Evolutionary conservation across 1,140 invertebrate genomes (phyloP).

Genomic region (Drosophila lacteicornis): DNA sequence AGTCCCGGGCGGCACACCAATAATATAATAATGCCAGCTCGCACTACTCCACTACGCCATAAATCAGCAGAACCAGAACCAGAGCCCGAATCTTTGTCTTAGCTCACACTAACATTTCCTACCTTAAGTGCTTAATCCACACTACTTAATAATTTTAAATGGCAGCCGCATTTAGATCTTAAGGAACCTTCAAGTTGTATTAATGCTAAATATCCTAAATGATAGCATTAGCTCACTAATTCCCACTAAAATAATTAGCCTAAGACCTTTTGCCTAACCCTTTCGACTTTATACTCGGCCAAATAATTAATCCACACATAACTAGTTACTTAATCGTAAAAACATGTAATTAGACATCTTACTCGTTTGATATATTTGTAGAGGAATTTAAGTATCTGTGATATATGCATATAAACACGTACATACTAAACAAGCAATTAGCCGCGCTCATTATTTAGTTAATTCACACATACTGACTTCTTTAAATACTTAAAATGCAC

Average conservation of each 20-base stretch:
- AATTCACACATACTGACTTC: constrained; percentile 38
- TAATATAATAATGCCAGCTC: constrained; percentile 21
- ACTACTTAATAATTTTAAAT: constrained; percentile 47
- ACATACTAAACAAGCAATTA: constrained; percentile 44
- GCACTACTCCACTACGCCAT: constrained; percentile 18
- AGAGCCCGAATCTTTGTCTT: constrained; percentile 46
- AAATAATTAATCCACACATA: constrained; percentile 41
- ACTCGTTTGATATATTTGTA: constrained; percentile 43
- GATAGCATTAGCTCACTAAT: constrained; percentile 1
- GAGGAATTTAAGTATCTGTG: constrained; percentile 66
- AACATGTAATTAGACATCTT: constrained; percentile 30
- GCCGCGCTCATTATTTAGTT: constrained; percentile 40
- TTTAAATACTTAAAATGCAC: constrained; percentile 25
- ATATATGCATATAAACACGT: constrained; percentile 64
- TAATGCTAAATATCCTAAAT: constrained; percentile 32
- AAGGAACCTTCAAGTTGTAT: constrained; percentile 42
- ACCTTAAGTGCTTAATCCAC: constrained; percentile 57
- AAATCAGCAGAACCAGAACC: constrained; percentile 30
- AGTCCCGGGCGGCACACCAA: constrained; percentile 26
- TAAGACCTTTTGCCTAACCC: constrained; percentile 29
- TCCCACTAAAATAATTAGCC: constrained; percentile 7
- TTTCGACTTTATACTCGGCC: constrained; percentile 40
- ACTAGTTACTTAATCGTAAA: constrained; percentile 35
- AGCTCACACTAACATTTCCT: constrained; percentile 36
- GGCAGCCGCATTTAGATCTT: constrained; percentile 23